Evolutionary conservation across 2,888 invertebrate genomes (phyloP), one percentile per base, ranked within the genome.

Genomic region (Lepidocyrtinus sp.): DNA sequence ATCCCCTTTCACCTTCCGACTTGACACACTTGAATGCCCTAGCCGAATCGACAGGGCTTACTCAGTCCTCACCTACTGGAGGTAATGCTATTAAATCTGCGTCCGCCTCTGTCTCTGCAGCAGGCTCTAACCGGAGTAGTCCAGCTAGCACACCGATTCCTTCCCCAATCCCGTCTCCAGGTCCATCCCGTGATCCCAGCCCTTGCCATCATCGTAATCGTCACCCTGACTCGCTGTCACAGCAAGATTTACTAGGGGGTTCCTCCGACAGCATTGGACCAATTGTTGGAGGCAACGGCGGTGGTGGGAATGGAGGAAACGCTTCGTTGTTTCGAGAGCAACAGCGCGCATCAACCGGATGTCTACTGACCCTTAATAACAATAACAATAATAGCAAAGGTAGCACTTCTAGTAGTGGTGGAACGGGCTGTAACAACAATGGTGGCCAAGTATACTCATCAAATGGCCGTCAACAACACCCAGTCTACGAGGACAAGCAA

Each of bases 1-100:
- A 88, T 79, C 88, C 88, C 21, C 77, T 88, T 71, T 87, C 87
- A 22, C 85, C 86, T 3, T 86, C 88, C n/a, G 87, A 87, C 82
- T 79, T 87, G 77, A 83, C 84, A 50, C 86, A 85, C 71, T 81
- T 87, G 82, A 85, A 74, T 74, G 84, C 85, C 50, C 83, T 86
- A 59, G 87, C 85, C 27, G 84, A 83, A 50, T 83, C 83, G 36
- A 79, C 79, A 63, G 82, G 77, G 69, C 46, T 73, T 79, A 50
- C 72, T 75, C 36, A 55, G 55, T 12, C 55, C 55, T 55, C 55
- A n/a, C 36, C 36, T 36, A 15, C 69, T 21, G 50, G 75, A 77
- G 59, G 45, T 65, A 80, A 80, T 75, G 63, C 75, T 70, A 74
- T 79, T 80, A 80, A 80, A 80, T 77, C 82, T 21, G 71, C 81